Base-by-base conservation (phyloP, 2,888 invertebrate species). In the Hipparchia semele region DNA sequence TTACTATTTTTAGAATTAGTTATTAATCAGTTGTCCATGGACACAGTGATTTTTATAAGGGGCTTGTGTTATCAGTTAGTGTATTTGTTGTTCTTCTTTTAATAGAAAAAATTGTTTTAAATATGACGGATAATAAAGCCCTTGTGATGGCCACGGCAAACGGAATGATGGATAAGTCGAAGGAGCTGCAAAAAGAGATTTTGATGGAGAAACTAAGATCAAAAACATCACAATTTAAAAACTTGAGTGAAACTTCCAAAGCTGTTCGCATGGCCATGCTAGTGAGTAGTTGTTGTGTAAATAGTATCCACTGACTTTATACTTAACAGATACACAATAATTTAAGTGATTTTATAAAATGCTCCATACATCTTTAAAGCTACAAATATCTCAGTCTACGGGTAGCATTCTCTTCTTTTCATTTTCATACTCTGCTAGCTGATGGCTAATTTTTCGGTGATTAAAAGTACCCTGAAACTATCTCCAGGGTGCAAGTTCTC, bases 201-300 rank as follows among this genome's bases (percentile, higher is more conserved):
- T 94, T 98, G 76, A 98, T 99, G 98, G 98, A 99, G 87, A 97
- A 97, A 85, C 92, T 99, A 70, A 95, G 98, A 73, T 97, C 97
- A 61, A 98, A 98, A 92, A 95, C 96, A 76, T 95, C 96, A 69
- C 97, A 97, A 79, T 96, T 96, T 80, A 98, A 97, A 90, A 96
- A 97, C 76, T 95, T 98, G 86, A 95, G 95, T 73, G 98, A 99
- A 87, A 97, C 97, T 77, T 97, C 98, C 33, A 98, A 98, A 91
- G 96, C 96, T 80, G 96, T 98, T 79, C 95, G 98, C 80, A 97
- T 98, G 96, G 96, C 97, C 72, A 95, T 98, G 91, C 93, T 98
- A 91, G 97, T 97, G 94, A 85, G 95, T 89, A 7, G n/a, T 49
- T 13, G 6, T 46, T 7, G n/a, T 62, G 7, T 8, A 8, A 33